These are phyloP conservation scores for Poeciliopsis retropinna DNA, from an alignment of 2,113 vertebrate species.

Conservation along the genomic window DNA sequence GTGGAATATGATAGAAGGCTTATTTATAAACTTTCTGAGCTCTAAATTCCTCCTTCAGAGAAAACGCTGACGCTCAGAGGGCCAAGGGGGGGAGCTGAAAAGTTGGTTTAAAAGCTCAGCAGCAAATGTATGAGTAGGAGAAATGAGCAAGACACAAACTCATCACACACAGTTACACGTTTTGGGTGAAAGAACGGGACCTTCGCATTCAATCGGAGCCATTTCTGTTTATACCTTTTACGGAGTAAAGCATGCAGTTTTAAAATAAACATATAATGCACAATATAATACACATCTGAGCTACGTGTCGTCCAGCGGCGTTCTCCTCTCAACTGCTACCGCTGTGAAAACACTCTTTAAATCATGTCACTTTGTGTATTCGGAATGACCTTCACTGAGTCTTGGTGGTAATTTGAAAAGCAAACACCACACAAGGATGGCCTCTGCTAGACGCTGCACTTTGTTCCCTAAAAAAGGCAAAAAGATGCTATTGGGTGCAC, in stretches of 20 bases:
- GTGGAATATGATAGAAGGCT: slow-evolving; percentile 99
- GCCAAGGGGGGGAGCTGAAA: slow-evolving; percentile 82
- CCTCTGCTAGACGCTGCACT: slow-evolving; percentile 54
- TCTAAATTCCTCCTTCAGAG: slow-evolving; percentile 96
- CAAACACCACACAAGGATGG: slow-evolving; percentile 58
- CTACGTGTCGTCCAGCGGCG: slow-evolving; percentile 25
- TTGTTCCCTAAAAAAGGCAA: slow-evolving; percentile 77
- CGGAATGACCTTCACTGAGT: slow-evolving; percentile 56
- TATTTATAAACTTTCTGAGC: slow-evolving; percentile 99
- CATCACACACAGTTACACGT: slow-evolving; percentile 71
- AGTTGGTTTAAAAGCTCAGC: slow-evolving; percentile 95
- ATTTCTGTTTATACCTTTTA: slow-evolving; percentile 4
- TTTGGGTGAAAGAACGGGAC: slow-evolving; percentile 21
- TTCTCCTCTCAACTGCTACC: slow-evolving; percentile 8
- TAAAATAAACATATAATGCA: slow-evolving; percentile 3
- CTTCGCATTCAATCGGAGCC: slow-evolving; percentile 11
- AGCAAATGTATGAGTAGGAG: slow-evolving; percentile 94
- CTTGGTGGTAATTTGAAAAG: slow-evolving; percentile 69
- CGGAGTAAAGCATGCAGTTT: slow-evolving; percentile 14
- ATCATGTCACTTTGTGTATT: slow-evolving; percentile 67
- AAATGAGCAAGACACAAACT: slow-evolving; percentile 87
- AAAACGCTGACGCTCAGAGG: slow-evolving; percentile 92
- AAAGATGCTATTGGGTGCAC: slow-evolving; percentile 59
- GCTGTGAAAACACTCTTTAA: slow-evolving; percentile 51
- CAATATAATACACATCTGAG: slow-evolving; percentile 25